phyloP scores from a whole-genome alignment of 2,113 vertebrate genomes.

The Urocolius indicus region DNA sequence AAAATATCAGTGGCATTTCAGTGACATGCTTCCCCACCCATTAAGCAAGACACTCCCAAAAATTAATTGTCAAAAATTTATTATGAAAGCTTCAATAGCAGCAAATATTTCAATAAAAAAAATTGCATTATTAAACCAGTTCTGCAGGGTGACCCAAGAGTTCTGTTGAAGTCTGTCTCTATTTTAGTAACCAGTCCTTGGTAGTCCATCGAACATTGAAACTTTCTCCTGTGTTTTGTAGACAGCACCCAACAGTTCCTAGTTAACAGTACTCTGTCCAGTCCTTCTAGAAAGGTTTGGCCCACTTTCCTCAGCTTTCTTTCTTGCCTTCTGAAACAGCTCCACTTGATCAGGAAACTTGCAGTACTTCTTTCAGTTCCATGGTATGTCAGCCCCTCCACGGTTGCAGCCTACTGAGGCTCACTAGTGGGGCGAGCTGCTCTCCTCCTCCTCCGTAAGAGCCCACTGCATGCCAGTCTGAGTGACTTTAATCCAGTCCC shows the following conservation, averaged over 20 bases:
- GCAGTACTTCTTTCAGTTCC: slow-evolving; percentile 67
- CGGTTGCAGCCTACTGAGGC: slow-evolving; percentile 27
- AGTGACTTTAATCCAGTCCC: slow-evolving; percentile 80
- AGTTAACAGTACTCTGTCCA: slow-evolving; percentile 38
- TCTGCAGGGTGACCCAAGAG: slow-evolving; percentile 46
- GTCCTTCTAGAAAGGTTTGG: slow-evolving; percentile 36
- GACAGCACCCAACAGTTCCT: slow-evolving; percentile 34
- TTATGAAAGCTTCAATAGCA: slow-evolving; percentile 73
- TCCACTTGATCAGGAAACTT: slow-evolving; percentile 52
- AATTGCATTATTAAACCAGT: slow-evolving; percentile 68
- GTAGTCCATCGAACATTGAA: background rate
- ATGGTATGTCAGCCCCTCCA: slow-evolving; percentile 43
- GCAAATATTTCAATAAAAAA: slow-evolving; percentile 61
- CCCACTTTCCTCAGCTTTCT: slow-evolving; percentile 23
- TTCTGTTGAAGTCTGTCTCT: slow-evolving; percentile 12
- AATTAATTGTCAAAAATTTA: slow-evolving; percentile 74
- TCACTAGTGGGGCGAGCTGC: slow-evolving; percentile 22
- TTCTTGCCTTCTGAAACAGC: slow-evolving; percentile 52
- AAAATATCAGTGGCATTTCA: slow-evolving; percentile 26
- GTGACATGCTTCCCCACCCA: slow-evolving; percentile 6
- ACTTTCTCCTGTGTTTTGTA: background rate
- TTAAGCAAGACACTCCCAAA: slow-evolving; percentile 63
- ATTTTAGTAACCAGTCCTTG: background rate
- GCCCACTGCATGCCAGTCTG: slow-evolving; percentile 75
- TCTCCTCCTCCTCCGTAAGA: slow-evolving; percentile 68